phyloP scores from a whole-genome alignment of 1,140 invertebrate genomes.

The Hyles euphorbiae region DNA sequence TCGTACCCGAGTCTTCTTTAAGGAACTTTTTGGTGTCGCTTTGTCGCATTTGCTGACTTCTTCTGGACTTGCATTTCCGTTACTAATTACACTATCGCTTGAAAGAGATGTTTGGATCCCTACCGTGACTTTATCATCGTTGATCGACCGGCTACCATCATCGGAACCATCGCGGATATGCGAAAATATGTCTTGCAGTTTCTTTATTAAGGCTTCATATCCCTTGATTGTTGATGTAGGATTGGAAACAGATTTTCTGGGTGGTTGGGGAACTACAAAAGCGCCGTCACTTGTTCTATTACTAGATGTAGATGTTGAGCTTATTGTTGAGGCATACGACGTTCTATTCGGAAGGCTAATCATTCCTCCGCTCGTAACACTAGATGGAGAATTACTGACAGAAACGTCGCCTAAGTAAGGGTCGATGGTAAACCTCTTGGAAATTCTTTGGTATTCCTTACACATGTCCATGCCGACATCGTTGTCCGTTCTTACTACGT shows the following conservation, averaged over 20 bases:
- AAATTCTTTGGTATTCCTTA: conserved; percentile 68
- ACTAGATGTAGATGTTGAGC: conserved; percentile 61
- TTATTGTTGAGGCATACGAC: conserved; percentile 64
- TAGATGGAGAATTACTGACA: conserved; percentile 60
- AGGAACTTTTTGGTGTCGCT: conserved; percentile 68
- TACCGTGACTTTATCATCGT: conserved; percentile 59
- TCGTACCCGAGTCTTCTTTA: conserved; percentile 63
- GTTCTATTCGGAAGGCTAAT: conserved; percentile 63
- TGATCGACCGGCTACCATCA: conserved; percentile 42
- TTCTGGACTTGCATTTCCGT: conserved; percentile 62
- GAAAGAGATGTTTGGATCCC: conserved; percentile 53
- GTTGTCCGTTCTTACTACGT: conserved; percentile 65
- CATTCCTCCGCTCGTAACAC: conserved; percentile 66
- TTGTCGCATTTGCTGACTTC: conserved; percentile 66
- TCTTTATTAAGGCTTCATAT: conserved; percentile 62
- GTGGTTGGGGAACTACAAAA: conserved; percentile 68
- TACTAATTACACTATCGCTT: conserved; percentile 40
- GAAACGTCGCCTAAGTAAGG: conserved; percentile 66
- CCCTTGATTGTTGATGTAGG: conserved; percentile 63
- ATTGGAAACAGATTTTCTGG: conserved; percentile 55
- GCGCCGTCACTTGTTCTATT: conserved; percentile 66
- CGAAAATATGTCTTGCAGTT: conserved; percentile 64
- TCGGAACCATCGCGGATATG: conserved; percentile 52
- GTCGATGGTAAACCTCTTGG: conserved; percentile 65
- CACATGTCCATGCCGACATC: conserved; percentile 69